These are phyloP conservation scores for Osmerus eperlanus DNA, from an alignment of 2,113 vertebrate species.

Conservation along the genomic window DNA sequence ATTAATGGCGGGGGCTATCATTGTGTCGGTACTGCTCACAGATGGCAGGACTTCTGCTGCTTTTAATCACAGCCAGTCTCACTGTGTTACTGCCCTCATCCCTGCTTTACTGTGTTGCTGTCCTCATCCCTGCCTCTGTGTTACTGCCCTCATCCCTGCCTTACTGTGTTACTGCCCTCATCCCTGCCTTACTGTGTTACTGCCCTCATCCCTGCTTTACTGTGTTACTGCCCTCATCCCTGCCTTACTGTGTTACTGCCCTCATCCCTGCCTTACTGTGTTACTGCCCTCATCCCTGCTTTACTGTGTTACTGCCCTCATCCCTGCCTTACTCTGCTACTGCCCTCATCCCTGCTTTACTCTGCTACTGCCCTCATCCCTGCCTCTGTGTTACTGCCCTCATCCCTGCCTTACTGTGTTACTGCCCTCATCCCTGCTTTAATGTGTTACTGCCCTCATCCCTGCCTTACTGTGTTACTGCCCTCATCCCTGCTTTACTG, in stretches of 20 bases:
- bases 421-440: too few species aligned
- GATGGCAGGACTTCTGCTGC: slow-evolving; percentile 46
- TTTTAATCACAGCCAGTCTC: slow-evolving; percentile 59
- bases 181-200: too few species aligned
- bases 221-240: slow-evolving; percentile 30
- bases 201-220: too few species aligned
- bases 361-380: slow-evolving; percentile 33
- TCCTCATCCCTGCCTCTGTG: too few species aligned
- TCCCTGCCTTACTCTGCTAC: background rate
- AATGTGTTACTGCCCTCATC: too few species aligned
- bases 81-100: slow-evolving; percentile 49
- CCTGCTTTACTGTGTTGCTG: background rate
- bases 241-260: slow-evolving; percentile 49
- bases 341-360: too few species aligned
- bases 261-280: slow-evolving; percentile 12
- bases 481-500: background rate
- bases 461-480: too few species aligned
- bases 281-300: too few species aligned
- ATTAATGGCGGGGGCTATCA: slow-evolving; percentile 33
- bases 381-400: slow-evolving; percentile 14
- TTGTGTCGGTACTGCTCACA: slow-evolving; percentile 40
- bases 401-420: background rate
- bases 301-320: slow-evolving; percentile 14
- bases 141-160: too few species aligned
- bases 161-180: too few species aligned